Evolutionary conservation across 1,140 invertebrate genomes (phyloP), one percentile per base, ranked within the genome.

Genomic region (Pectinophora gossypiella): DNA sequence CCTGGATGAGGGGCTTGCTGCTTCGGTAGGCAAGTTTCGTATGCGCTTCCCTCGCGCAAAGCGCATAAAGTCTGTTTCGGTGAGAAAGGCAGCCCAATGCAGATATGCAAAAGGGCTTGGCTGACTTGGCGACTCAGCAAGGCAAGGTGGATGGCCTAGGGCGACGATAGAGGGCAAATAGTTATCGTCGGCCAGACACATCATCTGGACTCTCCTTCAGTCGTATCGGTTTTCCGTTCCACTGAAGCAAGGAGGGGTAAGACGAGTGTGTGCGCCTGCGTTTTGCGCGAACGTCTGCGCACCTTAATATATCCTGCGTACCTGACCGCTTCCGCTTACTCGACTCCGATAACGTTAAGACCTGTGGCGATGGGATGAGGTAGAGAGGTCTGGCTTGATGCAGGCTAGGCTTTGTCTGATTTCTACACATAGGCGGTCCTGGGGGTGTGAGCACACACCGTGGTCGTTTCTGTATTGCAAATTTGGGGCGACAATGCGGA

Each of bases 341-440:
- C 47, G 64, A 64, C 54, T 61, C 51, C 56, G 58, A 61, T 40
- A 7, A 18, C 9, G 40, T 3, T 10, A 51, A 60, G 49, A 38
- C 53, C 46, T 19, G 19, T 55, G 48, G 56, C 56, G 61, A 64
- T 61, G 51, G 54, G 51, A 19, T 32, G 58, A 62, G 20, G 61
- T 60, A 64, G 55, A 64, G 56, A 68, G 61, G 59, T 62, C 38
- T n/a, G 47, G 54, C 19, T 1, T 47, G 53, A 51, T 68, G 61
- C 55, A 59, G 50, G 20, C 52, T 18, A 27, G 47, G 54, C 56
- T 64, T 64, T 60, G 61, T 65, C 57, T 57, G 59, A 61, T 3
- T 7, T 42, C 38, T 54, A 46, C 52, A 68, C 55, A 43, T 4
- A 22, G 48, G 55, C 54, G 61, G 36, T 44, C 27, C 49, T 27